phyloP scores from a whole-genome alignment of 1,140 invertebrate species.

The Himalopsyche phryganea region DNA sequence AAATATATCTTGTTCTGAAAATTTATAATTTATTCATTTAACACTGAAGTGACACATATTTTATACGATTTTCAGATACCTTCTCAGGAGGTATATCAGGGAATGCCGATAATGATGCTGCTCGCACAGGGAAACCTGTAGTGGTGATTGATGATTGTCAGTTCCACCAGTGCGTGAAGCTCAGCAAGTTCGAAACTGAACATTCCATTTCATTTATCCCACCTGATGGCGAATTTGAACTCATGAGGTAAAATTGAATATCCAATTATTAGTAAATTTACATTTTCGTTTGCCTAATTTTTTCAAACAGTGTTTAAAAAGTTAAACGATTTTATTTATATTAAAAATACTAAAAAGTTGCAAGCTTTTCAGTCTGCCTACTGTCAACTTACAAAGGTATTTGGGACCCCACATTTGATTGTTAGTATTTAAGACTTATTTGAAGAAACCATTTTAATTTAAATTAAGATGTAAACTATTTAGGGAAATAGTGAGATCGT shows the following conservation, averaged over 20 bases:
- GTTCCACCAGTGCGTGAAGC: slow-evolving; percentile 99
- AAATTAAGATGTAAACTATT: no score
- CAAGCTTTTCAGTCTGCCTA: no score
- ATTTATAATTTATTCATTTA: no score
- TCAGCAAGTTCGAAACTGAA: slow-evolving; percentile 99
- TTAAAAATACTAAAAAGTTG: no score
- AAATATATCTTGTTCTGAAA: no score
- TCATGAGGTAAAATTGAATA: slow-evolving; percentile 80
- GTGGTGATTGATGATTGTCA: slow-evolving; percentile 99
- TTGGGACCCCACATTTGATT: no score
- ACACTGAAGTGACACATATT: background rate
- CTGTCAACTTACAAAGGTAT: no score
- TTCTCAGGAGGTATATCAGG: slow-evolving; percentile 57
- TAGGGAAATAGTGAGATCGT: no score
- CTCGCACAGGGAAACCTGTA: slow-evolving; percentile 86
- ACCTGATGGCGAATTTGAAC: slow-evolving; percentile 98
- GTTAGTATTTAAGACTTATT: no score
- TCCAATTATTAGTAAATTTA: slow-evolving; percentile 8
- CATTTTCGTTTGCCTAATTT: slow-evolving; percentile 24
- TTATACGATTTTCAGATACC: slow-evolving; percentile 14
- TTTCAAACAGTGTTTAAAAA: no score
- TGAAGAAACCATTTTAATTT: no score
- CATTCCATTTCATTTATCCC: slow-evolving; percentile 99
- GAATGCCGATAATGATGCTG: slow-evolving; percentile 77
- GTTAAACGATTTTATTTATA: no score